Percentiles rank a stretch among this genome's conserved stretches.
Evolutionary conservation across 2,113 vertebrate genomes (phyloP).

Genomic region (Calyptomena viridis): DNA sequence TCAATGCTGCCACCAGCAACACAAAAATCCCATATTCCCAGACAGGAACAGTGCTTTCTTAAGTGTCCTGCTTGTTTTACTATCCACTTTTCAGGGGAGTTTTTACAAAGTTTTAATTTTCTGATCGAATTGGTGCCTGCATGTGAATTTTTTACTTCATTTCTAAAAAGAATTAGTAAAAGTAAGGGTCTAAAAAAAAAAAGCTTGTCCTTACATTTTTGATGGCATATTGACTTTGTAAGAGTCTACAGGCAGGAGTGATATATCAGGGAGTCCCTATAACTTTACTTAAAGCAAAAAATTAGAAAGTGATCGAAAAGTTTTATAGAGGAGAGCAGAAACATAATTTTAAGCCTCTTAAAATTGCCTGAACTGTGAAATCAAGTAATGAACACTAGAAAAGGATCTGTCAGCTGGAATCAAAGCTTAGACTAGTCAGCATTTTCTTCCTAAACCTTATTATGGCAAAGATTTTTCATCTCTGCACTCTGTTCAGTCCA

Average conservation of each 20-base stretch:
- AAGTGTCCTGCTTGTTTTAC: neutral
- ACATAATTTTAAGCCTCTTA: constrained; percentile 76
- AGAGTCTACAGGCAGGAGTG: neutral
- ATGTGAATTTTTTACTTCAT: neutral
- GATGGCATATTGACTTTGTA: constrained; percentile 17
- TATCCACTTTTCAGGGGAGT: neutral
- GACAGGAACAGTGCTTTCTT: neutral
- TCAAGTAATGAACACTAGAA: constrained; percentile 88
- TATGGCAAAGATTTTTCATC: constrained; percentile 79
- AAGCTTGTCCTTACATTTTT: neutral
- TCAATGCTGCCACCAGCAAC: neutral
- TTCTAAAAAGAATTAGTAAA: neutral
- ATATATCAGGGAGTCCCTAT: constrained; percentile 3
- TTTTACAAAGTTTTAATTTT: neutral
- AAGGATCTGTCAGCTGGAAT: constrained; percentile 91
- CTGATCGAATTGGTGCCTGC: neutral
- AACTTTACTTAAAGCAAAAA: constrained; percentile 64
- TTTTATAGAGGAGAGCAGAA: constrained; percentile 70
- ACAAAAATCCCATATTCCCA: neutral
- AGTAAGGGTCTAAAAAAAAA: neutral
- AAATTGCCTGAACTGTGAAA: constrained; percentile 83
- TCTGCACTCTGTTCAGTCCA: constrained; percentile 70
- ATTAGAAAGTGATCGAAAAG: constrained; percentile 66
- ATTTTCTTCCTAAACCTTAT: constrained; percentile 84
- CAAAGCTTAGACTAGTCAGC: constrained; percentile 82